Base-by-base conservation (phyloP, 2,113 vertebrate genomes). In the Cricetomys ansorgei region DNA sequence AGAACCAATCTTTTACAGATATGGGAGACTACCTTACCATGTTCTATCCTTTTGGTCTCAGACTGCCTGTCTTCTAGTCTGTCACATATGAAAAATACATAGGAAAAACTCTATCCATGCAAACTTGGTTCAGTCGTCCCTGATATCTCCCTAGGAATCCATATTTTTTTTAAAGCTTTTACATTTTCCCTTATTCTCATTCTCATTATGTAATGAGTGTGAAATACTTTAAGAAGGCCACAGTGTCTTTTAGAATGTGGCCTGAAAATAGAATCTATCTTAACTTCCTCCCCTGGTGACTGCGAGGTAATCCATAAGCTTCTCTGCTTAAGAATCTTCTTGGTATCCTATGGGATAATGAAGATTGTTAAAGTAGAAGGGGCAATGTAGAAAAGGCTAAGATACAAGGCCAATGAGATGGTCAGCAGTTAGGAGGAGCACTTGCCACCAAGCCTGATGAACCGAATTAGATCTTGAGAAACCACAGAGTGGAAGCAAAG, bases 271-370 rank as follows among this genome's bases (percentile, higher is more conserved):
- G 29, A 76, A 64, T 19, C 73, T 92, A 84, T 69, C 81, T 85
- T 29, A 87, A 87, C 4, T 94, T 85, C 27, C 4, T 94, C 81
- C 27, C 19, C 48, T 94, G 37, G 27, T 55, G 72, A 91, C 89
- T 96, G 53, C 91, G 31, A 92, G 7, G 6, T 29, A 81, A 27
- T 37, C 48, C 37, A 87, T 57, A 91, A 67, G 57, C 64, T 27
- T 69, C 34, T 89, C n/a, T 87, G 83, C 62, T n/a, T 81, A 17
- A 96, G 76, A 92, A 91, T 67, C 5, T 87, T 92, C 89, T 76
- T 87, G 72, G 40, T 10, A 90, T 62, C 50, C 13, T 62, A 9
- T 11, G 64, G 5, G 31, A 94, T 67, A 80, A 50, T 16, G 12
- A 31, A 29, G 8, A 4, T 59, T 95, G 19, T 62, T 91, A 75